Percentiles rank a stretch among this genome's conserved stretches.
phyloP scores from a whole-genome alignment of 2,888 invertebrate genomes.

The Phyto melanocephala region DNA sequence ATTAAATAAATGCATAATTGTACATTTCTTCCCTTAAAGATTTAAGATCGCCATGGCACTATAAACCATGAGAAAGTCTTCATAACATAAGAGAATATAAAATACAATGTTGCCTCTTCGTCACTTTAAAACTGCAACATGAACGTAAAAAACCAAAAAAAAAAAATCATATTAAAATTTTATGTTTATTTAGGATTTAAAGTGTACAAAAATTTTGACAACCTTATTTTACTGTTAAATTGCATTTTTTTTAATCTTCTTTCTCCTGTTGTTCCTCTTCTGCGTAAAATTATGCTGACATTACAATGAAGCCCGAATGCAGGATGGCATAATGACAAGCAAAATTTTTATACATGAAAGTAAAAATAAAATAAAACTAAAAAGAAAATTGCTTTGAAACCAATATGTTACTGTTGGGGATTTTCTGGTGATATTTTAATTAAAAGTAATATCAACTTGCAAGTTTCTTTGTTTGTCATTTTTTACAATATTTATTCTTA shows the following conservation, averaged over 20 bases:
- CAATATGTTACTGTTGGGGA: slow-evolving; percentile 54
- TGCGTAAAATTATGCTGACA: slow-evolving; percentile 19
- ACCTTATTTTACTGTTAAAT: slow-evolving; percentile 24
- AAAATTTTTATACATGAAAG: too few relatives aligned
- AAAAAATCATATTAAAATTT: not conserved
- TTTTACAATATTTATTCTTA: too few relatives aligned
- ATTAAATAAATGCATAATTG: too few relatives aligned
- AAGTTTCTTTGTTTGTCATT: not conserved
- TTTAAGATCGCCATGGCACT: too few relatives aligned
- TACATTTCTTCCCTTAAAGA: too few relatives aligned
- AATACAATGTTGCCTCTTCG: not conserved
- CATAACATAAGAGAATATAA: not conserved
- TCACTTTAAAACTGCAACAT: not conserved
- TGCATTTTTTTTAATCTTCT: slow-evolving; percentile 45
- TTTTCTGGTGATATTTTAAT: slow-evolving; percentile 54
- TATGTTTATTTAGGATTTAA: not conserved
- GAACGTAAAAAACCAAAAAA: not conserved
- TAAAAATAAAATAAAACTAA: not conserved
- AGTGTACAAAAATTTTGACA: slow-evolving; percentile 28
- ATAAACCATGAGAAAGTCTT: not conserved
- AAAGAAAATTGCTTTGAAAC: slow-evolving; percentile 48
- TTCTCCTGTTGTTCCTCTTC: too few relatives aligned
- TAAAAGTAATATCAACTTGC: slow-evolving; percentile 22
- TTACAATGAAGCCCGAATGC: not conserved
- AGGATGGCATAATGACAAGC: not conserved